A percentile compares a stretch with the other conserved stretches of the same genome.
Conservation (phyloP, 1,140 invertebrate species). For the Brachionus manjavacas region DNA sequence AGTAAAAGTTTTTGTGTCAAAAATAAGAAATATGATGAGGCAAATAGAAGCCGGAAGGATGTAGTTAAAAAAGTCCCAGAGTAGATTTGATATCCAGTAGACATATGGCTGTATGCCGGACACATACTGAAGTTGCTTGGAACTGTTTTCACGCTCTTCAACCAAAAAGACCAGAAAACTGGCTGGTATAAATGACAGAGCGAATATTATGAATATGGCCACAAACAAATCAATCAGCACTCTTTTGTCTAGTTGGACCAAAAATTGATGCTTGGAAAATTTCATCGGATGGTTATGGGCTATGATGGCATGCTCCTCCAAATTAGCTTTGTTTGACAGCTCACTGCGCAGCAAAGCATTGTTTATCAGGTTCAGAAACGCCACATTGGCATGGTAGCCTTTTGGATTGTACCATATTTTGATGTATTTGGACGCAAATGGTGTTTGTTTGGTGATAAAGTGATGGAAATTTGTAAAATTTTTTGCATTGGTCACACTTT, state of each 20-base stretch:
- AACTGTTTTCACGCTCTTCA: slow-evolving; percentile 48
- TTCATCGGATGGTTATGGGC: slow-evolving; percentile 67
- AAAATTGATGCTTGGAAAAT: slow-evolving; percentile 58
- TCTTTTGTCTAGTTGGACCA: slow-evolving; percentile 46
- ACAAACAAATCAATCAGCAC: slow-evolving; percentile 58
- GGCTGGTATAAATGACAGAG: slow-evolving; percentile 52
- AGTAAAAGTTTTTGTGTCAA: slow-evolving; percentile 46
- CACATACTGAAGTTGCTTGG: slow-evolving; percentile 52
- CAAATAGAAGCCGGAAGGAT: not conserved
- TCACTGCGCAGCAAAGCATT: slow-evolving; percentile 62
- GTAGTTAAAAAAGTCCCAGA: slow-evolving; percentile 49
- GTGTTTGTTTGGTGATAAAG: not conserved
- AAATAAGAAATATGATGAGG: slow-evolving; percentile 56
- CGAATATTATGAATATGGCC: slow-evolving; percentile 60
- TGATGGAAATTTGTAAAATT: not conserved
- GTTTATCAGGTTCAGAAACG: slow-evolving; percentile 70
- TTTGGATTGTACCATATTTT: slow-evolving; percentile 79
- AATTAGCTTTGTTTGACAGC: slow-evolving; percentile 50
- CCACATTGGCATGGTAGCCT: slow-evolving; percentile 70
- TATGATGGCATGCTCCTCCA: slow-evolving; percentile 57
- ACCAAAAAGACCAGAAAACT: slow-evolving; percentile 50
- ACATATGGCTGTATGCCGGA: slow-evolving; percentile 50
- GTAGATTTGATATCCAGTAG: slow-evolving; percentile 52
- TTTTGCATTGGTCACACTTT: not conserved
- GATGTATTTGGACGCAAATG: not conserved